Conservation (phyloP, 2,888 invertebrate species). For the Aelia acuminata region DNA sequence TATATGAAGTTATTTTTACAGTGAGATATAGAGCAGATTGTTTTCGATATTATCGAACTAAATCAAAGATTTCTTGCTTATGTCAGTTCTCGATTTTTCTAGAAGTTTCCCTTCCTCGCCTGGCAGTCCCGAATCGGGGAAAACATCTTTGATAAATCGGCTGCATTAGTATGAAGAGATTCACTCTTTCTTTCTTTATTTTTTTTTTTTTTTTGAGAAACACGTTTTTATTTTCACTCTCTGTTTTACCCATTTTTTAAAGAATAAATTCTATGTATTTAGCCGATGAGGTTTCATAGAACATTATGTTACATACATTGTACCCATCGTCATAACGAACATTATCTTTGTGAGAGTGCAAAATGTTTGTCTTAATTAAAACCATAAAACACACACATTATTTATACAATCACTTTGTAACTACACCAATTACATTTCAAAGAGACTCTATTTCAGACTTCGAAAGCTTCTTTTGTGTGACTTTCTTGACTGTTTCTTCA, state of each 20-base stretch:
- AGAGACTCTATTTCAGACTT: too few relatives aligned
- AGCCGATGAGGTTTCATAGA: too few relatives aligned
- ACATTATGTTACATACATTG: too few relatives aligned
- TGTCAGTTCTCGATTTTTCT: background rate
- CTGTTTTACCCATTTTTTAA: constrained; percentile 22
- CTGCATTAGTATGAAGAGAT: background rate
- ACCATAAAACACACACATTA: too few relatives aligned
- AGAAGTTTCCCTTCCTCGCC: background rate
- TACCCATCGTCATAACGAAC: too few relatives aligned
- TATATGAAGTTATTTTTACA: background rate
- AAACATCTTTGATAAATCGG: constrained; percentile 33
- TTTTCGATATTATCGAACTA: background rate
- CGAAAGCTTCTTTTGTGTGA: too few relatives aligned
- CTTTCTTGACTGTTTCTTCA: too few relatives aligned
- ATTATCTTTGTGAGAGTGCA: too few relatives aligned
- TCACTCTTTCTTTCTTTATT: background rate
- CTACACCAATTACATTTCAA: too few relatives aligned
- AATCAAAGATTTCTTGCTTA: background rate
- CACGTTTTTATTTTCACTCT: background rate
- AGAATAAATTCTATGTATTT: too few relatives aligned
- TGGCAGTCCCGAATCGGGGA: background rate
- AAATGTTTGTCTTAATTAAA: too few relatives aligned
- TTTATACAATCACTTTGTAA: too few relatives aligned
- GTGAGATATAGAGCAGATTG: background rate
- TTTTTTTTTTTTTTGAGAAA: background rate